These are phyloP conservation scores for Tortricodes alternella DNA, from an alignment of 2,888 invertebrate genomes.

Conservation along the genomic window DNA sequence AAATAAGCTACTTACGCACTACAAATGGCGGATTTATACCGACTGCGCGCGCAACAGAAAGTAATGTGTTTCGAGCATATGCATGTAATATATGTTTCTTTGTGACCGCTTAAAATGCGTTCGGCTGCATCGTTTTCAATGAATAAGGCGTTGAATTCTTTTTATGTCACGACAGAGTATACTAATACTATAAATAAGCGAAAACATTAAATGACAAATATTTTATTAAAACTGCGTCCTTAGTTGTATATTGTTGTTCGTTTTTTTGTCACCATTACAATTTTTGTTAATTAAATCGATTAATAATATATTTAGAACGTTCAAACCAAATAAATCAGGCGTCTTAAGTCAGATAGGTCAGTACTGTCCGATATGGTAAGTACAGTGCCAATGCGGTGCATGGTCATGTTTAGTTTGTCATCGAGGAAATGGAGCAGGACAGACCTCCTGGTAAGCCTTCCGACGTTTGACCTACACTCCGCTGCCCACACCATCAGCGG, in stretches of 20 bases:
- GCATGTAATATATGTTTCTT: no score
- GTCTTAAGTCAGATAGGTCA: not conserved
- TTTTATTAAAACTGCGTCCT: not conserved
- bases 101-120: no score
- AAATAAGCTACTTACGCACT: conserved; percentile 2
- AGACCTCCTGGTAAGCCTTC: conserved; percentile 20
- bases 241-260: not conserved
- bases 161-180: no score
- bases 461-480: conserved; percentile 14
- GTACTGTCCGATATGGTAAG: not conserved
- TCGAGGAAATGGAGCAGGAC: conserved; percentile 10
- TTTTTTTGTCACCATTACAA: no score
- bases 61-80: no score
- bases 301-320: not conserved
- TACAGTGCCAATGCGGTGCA: not conserved
- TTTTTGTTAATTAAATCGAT: not conserved
- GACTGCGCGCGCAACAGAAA: no score
- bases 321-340: not conserved
- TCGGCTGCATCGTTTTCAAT: no score
- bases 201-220: no score
- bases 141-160: no score
- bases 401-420: conserved; percentile 14
- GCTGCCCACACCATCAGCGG: conserved; percentile 6
- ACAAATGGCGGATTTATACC: not conserved
- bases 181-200: no score